Percentiles rank a stretch among this genome's conserved stretches.
Evolutionary conservation across 2,113 vertebrate genomes (phyloP).

Genomic region (pig (Sus scrofa)): T2T-Sscrofa CM000812.6:12612501-12613000

Average conservation of each 20-base stretch:
- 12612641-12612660: neutral
- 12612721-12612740: neutral
- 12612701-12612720: neutral
- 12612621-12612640: neutral
- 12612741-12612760: neutral
- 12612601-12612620: neutral
- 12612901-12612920: neutral
- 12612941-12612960: neutral
- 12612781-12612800: neutral
- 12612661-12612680: neutral
- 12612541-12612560: neutral
- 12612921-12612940: neutral
- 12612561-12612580: neutral
- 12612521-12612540: constrained; percentile 13
- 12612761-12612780: neutral
- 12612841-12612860: too few species aligned
- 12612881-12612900: neutral
- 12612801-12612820: neutral
- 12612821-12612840: neutral
- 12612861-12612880: neutral
- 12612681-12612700: neutral
- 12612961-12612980: neutral
- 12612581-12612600: too few species aligned
- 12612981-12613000: neutral
- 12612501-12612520: neutral